Percentiles rank a stretch among this genome's conserved stretches.
Conservation (phyloP, 1,140 invertebrate genomes). For the Pachyrhynchus sulphureomaculatus region DNA sequence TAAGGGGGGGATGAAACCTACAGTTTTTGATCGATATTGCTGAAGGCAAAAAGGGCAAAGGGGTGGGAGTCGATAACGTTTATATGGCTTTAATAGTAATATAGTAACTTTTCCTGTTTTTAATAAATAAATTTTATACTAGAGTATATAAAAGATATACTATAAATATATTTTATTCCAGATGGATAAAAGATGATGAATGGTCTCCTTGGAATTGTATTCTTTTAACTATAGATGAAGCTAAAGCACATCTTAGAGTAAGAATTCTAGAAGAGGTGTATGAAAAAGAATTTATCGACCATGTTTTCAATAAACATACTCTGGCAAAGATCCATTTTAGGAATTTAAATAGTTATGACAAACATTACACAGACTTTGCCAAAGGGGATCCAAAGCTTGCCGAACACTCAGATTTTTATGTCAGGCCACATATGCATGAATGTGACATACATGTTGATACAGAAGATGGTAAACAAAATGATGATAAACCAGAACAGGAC, state of each 20-base stretch:
- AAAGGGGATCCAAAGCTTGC: constrained; percentile 26
- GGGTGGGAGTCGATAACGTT: too few species aligned
- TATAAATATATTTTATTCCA: constrained; percentile 39
- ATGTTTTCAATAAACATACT: constrained; percentile 46
- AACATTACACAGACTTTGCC: constrained; percentile 26
- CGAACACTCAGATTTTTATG: constrained; percentile 32
- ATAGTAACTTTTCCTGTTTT: too few species aligned
- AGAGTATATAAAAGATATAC: too few species aligned
- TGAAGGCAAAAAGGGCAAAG: too few species aligned
- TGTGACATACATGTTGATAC: constrained; percentile 17
- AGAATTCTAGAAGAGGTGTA: constrained; percentile 56
- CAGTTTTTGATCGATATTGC: too few species aligned
- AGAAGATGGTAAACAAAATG: background rate
- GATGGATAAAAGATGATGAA: constrained; percentile 59
- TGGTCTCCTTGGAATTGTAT: constrained; percentile 77
- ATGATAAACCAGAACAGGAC: too few species aligned
- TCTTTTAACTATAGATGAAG: constrained; percentile 64
- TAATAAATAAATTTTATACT: too few species aligned
- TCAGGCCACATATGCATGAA: constrained; percentile 16
- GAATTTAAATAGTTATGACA: constrained; percentile 26
- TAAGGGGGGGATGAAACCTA: too few species aligned
- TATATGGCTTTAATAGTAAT: too few species aligned
- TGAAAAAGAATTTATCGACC: constrained; percentile 54
- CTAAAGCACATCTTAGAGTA: constrained; percentile 60
- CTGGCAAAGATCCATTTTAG: constrained; percentile 44